Base-by-base conservation (phyloP, 2,113 vertebrate genomes). In the Hippopotamus amphibius region DNA sequence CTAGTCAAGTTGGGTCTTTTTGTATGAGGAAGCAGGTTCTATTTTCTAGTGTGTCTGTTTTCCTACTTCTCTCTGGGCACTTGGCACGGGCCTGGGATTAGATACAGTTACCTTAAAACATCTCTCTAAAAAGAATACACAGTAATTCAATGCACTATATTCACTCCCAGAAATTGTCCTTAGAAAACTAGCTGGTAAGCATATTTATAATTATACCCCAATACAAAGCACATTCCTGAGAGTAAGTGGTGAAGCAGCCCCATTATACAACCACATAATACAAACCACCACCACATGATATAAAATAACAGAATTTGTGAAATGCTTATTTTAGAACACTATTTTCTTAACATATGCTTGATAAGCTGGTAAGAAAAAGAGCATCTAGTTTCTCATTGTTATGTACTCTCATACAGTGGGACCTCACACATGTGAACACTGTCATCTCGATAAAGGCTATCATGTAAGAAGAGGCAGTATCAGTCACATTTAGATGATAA, bases 331-430 rank as follows among this genome's bases (percentile, higher is more conserved):
- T 98, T 97, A 98, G 95, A 98, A 97, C 88, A 98, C 98, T 97
- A 93, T 98, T 98, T 99, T 97, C 97, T 98, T 97, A 97, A 63
- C 97, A 98, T 98, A 97, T 94, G 95, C 96, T 97, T 71, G 91
- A 84, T 95, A 93, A 96, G 92, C 97, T 96, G 96, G 94, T 94
- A 90, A 97, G 96, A 96, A 92, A 97, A 97, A 97, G 95, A 94
- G 2, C 43, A 91, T 89, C 89, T 95, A 86, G 50, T 96, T 98
- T 98, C 72, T 94, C 41, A 93, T 37, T 72, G 2, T 66, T 86
- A 48, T 28, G 8, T 88, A 74, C 28, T 76, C 10, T 89, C 53
- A 15, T 90, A 26, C 68, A 79, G 84, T 69, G 33, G 28, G 46
- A 59, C 15, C 0, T 82, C 57, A 66, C 13, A 53, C 63, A 26